Evolutionary conservation across 2,113 vertebrate genomes (phyloP).

Genomic region (Aviceda subcristata): DNA sequence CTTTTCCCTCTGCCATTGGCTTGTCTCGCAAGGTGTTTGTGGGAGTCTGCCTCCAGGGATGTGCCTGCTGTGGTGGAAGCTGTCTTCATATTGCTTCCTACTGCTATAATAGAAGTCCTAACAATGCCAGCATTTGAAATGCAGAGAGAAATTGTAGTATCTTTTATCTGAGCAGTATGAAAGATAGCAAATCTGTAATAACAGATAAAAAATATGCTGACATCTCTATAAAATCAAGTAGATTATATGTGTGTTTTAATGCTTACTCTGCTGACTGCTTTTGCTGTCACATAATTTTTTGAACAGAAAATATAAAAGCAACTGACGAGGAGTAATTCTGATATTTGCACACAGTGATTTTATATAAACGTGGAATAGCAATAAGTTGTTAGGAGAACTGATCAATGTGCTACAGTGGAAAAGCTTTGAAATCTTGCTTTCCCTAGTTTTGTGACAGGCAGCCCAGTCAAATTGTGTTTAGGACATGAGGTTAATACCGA

Average conservation of each 20-base stretch:
- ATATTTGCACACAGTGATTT: conserved; percentile 13
- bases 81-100: background rate
- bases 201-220: conserved; percentile 42
- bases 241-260: conserved; percentile 49
- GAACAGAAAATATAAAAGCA: conserved; percentile 45
- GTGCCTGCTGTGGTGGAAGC: accelerated
- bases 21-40: background rate
- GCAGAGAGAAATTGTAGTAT: background rate
- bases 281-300: conserved; percentile 47
- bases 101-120: background rate
- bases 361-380: background rate
- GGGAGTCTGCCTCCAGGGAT: background rate
- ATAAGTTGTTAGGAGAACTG: background rate
- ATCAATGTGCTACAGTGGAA: background rate
- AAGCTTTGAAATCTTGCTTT: conserved; percentile 6
- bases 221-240: conserved; percentile 45
- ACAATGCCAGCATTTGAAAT: background rate
- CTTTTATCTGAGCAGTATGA: conserved; percentile 15
- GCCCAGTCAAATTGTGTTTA: conserved; percentile 9
- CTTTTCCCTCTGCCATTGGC: background rate
- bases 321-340: conserved; percentile 1
- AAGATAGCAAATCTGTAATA: conserved; percentile 37
- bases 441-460: background rate
- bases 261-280: conserved; percentile 22
- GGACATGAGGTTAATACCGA: conserved; percentile 37